Conservation (phyloP, 2,797 vertebrate genomes). For the Pterois miles region DNA sequence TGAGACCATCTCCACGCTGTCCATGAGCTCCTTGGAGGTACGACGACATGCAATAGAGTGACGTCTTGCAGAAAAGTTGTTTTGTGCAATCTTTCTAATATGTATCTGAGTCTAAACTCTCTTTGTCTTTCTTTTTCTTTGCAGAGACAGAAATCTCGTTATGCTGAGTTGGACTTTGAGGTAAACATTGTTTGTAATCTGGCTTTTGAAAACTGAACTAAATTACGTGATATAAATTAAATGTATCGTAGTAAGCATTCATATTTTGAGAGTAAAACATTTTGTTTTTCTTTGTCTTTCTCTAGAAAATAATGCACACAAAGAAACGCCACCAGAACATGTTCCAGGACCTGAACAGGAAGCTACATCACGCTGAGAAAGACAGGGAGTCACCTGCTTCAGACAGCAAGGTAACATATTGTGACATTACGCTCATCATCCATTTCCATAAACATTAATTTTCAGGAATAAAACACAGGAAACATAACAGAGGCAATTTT, state of each 20-base stretch:
- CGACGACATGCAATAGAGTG: constrained; percentile 37
- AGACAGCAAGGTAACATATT: constrained; percentile 92
- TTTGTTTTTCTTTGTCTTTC: constrained; percentile 10
- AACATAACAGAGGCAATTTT: constrained; percentile 40
- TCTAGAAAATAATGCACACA: constrained; percentile 99
- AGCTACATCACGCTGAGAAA: constrained; percentile 94
- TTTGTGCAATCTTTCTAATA: neutral
- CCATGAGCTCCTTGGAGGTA: constrained; percentile 99
- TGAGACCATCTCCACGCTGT: constrained; percentile 94
- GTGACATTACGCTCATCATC: neutral
- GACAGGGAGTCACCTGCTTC: constrained; percentile 94
- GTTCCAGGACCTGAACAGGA: constrained; percentile 99
- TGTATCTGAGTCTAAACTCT: constrained; percentile 36
- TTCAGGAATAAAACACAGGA: constrained; percentile 1
- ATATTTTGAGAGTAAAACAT: neutral
- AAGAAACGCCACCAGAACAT: constrained; percentile 99
- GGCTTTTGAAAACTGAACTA: neutral
- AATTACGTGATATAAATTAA: neutral
- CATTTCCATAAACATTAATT: constrained; percentile 43
- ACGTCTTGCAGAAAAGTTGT: neutral
- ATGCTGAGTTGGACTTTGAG: constrained; percentile 99
- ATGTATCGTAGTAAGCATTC: neutral
- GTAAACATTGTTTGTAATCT: constrained; percentile 76
- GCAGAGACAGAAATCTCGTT: constrained; percentile 97
- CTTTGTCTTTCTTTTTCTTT: constrained; percentile 28